Conservation (phyloP, 2,797 vertebrate species). For the Nasua narica region DNA sequence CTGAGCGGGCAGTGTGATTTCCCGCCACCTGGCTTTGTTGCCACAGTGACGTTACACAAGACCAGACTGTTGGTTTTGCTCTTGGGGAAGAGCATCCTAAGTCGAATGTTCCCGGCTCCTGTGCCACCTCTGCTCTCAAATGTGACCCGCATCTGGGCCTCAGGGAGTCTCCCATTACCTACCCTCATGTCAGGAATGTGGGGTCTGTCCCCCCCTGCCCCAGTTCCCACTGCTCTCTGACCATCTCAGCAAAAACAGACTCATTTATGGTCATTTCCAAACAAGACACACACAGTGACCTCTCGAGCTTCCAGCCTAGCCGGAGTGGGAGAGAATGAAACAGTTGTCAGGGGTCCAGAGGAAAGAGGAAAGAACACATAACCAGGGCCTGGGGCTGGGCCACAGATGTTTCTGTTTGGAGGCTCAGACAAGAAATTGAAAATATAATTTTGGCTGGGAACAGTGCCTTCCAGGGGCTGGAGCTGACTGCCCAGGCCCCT, state of each 20-base stretch:
- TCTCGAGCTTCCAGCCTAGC: neutral
- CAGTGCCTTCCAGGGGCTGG: neutral
- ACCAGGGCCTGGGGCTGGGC: conserved; percentile 38
- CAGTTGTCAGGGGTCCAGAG: conserved; percentile 41
- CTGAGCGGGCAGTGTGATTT: conserved; percentile 38
- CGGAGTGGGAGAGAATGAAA: conserved; percentile 38
- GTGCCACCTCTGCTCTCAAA: neutral
- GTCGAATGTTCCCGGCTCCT: neutral
- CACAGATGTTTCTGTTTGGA: conserved; percentile 58
- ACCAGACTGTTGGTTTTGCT: neutral
- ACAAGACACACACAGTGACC: conserved; percentile 15
- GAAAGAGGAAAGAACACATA: conserved; percentile 48
- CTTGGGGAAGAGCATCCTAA: conserved; percentile 29
- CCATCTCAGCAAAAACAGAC: neutral
- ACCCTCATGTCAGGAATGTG: neutral
- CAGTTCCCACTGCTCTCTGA: neutral
- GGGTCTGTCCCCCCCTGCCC: neutral
- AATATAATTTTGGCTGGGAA: neutral
- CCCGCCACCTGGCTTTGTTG: conserved; percentile 38
- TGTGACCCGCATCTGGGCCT: neutral
- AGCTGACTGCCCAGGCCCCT: neutral
- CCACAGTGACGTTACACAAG: neutral
- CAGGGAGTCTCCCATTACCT: neutral
- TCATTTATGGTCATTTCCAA: conserved; percentile 29
- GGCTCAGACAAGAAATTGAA: conserved; percentile 29